Evolutionary conservation across 2,797 vertebrate genomes (phyloP).

Genomic region (Phataginus tricuspis): DNA sequence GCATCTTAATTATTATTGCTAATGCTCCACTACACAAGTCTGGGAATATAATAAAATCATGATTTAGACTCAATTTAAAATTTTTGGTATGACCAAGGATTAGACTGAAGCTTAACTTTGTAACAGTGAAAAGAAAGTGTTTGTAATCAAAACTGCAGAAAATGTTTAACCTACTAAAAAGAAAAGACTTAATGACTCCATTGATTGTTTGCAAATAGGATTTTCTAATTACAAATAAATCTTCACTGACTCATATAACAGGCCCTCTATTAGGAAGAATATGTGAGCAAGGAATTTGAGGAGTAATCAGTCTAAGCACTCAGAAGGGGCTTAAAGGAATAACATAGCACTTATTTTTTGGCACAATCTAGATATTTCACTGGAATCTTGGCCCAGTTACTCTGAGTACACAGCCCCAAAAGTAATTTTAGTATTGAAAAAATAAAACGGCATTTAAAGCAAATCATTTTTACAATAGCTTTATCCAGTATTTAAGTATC

Average conservation of each 20-base stretch:
- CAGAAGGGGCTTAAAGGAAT: slow-evolving; percentile 7
- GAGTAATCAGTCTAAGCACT: neutral
- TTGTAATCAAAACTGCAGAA: slow-evolving; percentile 25
- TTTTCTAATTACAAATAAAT: slow-evolving; percentile 35
- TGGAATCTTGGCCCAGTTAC: slow-evolving; percentile 16
- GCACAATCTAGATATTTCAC: slow-evolving; percentile 33
- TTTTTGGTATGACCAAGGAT: neutral
- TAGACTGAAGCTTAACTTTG: slow-evolving; percentile 8
- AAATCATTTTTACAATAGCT: neutral
- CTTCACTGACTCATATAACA: slow-evolving; percentile 35
- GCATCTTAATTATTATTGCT: neutral
- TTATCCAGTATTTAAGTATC: slow-evolving; percentile 31
- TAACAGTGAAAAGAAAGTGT: neutral
- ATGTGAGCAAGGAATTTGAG: slow-evolving; percentile 31
- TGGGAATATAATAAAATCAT: neutral
- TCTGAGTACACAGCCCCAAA: slow-evolving; percentile 22
- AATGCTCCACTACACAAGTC: slow-evolving; percentile 45
- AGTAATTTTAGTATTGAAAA: slow-evolving; percentile 23
- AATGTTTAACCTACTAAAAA: slow-evolving; percentile 25
- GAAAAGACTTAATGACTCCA: slow-evolving; percentile 39
- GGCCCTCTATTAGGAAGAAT: slow-evolving; percentile 34
- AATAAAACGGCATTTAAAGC: slow-evolving; percentile 27
- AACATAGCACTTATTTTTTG: slow-evolving; percentile 26
- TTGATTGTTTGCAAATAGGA: slow-evolving; percentile 18
- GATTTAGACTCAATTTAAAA: slow-evolving; percentile 43